Evolutionary conservation across 2,888 invertebrate species (phyloP), one percentile per base, ranked within the genome.

Genomic region (Himalopsyche tibetana): DNA sequence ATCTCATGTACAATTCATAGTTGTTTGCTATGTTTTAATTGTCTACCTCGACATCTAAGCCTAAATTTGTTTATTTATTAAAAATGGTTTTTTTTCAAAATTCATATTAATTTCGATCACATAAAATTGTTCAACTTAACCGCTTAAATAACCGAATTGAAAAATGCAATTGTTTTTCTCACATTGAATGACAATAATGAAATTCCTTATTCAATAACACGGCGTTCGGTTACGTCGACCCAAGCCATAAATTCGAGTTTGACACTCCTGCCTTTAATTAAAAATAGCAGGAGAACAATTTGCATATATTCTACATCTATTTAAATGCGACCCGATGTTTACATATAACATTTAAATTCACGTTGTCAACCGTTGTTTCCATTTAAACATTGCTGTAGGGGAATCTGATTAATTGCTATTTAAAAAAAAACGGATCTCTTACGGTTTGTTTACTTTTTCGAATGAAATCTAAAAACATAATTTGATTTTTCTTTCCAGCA

Each of bases 261-360:
- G 63, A 63, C 63, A 63, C 63, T 28, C 28, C 63, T 63, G 63
- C n/a, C 28, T 19, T 63, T 63, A 63, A 63, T 63, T 63, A 63
- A 63, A 63, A 63, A 28, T 63, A 63, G 19, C 63, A 63, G n/a
- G 63, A 28, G 28, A 19, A 63, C 63, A 63, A 63, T 63, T 63
- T 63, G 63, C 63, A 63, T 63, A 63, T 63, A 63, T 63, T 63
- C 63, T 63, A 63, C 63, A 63, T 63, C 63, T 19, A 63, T 63
- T 63, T 63, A 63, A 63, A 63, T 63, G 63, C 19, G 19, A 63
- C n/a, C 63, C 28, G 63, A 63, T 63, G n/a, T 63, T 63, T 56
- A 19, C 19, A 9, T 28, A 19, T 19, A 63, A 63, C n/a, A 63
- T 19, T 63, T 63, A 63, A 63, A 63, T 63, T 63, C 63, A 63